Percentiles rank a stretch among this genome's conserved stretches.
Evolutionary conservation across 2,797 vertebrate species (phyloP).

Genomic region (Bradypus variegatus): DNA sequence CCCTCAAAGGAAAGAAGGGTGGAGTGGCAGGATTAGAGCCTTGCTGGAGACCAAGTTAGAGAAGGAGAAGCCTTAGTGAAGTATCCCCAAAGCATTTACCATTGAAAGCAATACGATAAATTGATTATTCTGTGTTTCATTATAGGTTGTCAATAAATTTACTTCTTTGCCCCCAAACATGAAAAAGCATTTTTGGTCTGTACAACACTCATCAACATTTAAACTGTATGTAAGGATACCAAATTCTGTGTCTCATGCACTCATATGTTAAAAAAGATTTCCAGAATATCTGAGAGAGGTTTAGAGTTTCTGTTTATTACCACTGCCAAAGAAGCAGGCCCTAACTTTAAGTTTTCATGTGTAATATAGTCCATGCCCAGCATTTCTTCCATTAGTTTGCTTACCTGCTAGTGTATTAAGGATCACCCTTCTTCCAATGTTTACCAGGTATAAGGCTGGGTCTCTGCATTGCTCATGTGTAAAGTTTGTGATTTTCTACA

Average conservation of each 20-base stretch:
- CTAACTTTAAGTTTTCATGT: accelerated
- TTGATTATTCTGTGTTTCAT: accelerated
- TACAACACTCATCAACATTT: neutral
- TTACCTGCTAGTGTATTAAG: accelerated
- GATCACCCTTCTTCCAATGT: accelerated
- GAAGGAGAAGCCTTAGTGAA: too few species aligned
- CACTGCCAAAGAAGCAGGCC: neutral
- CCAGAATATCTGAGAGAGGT: neutral
- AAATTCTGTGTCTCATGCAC: neutral
- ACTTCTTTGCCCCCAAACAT: neutral
- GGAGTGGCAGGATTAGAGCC: neutral
- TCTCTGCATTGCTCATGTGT: neutral
- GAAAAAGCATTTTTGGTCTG: neutral
- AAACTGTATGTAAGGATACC: neutral
- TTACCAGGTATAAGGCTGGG: accelerated
- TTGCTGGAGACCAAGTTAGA: neutral
- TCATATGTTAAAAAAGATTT: neutral
- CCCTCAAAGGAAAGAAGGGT: neutral
- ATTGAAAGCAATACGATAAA: neutral
- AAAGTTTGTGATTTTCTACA: accelerated
- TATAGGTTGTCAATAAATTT: neutral
- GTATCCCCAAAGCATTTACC: neutral
- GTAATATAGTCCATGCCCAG: too few species aligned
- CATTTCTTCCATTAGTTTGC: neutral
- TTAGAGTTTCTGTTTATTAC: too few species aligned